Base-by-base conservation (phyloP, 2,888 invertebrate genomes). In the Epiblema foenella region DNA sequence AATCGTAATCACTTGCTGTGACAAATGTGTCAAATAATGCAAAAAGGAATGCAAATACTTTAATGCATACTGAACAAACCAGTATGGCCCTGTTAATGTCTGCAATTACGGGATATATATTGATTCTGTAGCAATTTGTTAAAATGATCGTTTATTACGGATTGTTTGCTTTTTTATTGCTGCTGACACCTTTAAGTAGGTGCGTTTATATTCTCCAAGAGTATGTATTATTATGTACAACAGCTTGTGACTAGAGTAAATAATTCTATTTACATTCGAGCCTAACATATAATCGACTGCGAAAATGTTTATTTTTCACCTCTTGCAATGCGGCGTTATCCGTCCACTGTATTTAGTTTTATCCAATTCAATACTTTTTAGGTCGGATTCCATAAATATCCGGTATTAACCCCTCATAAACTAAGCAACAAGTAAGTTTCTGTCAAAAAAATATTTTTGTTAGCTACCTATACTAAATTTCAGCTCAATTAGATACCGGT, bases 51-150 rank as follows among this genome's bases (percentile, higher is more conserved):
- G n/a, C n/a, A n/a, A n/a, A n/a, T n/a, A n/a, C n/a, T n/a, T n/a
- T n/a, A 52, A 65, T 69, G 39, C 51, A 33, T 59, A 15, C 39
- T 8, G 20, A 9, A 51, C 51, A 15, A 58, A 46, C 64, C 49
- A 57, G 57, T 49, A 20, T n/a, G 8, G 37, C 33, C 17, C 10
- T 54, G 58, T 59, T 46, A 63, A 69, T 69, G 65, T 42, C 2
- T 4, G n/a, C 58, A 59, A 60, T 65, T 59, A 70, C 62, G 24
- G 75, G 79, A 42, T 42, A 58, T 58, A 69, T 57, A 69, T 64
- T 58, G 57, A 69, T 64, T 69, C 51, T 24, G 5, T 42, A 18
- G 39, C 57, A 39, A 64, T 56, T 69, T 57, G 49, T 33, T 69
- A 56, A 57, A 63, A 63, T 69, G 54, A 33, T 63, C 56, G 54